A percentile compares a stretch with the other conserved stretches of the same genome.
phyloP scores from a whole-genome alignment of 2,888 invertebrate genomes.

The Ichneumon xanthorius region DNA sequence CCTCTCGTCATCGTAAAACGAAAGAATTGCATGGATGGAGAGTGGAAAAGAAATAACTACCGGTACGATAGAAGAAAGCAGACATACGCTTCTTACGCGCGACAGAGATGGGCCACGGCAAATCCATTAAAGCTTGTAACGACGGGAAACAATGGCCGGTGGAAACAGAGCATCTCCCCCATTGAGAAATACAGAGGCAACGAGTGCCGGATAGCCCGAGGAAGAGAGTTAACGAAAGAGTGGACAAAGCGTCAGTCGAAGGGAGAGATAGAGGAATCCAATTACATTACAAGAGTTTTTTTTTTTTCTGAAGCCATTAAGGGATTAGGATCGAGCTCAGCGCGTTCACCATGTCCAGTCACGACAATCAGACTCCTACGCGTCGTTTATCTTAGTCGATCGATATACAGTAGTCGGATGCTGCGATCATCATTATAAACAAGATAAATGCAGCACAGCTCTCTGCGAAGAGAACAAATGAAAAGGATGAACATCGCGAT shows the following conservation, averaged over 20 bases:
- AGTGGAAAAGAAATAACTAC: conserved; percentile 22
- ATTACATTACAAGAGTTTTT: conserved; percentile 73
- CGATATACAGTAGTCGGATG: conserved; percentile 46
- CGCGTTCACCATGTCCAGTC: conserved; percentile 68
- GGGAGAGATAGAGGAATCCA: conserved; percentile 67
- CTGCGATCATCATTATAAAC: conserved; percentile 52
- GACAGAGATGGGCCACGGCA: conserved; percentile 61
- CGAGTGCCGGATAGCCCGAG: conserved; percentile 19
- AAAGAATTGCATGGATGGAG: conserved; percentile 42
- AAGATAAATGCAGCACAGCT: conserved; percentile 33
- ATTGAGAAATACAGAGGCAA: conserved; percentile 51
- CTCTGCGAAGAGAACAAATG: background rate
- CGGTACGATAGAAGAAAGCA: conserved; percentile 15
- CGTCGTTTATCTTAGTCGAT: conserved; percentile 65
- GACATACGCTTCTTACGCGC: conserved; percentile 27
- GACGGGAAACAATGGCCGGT: conserved; percentile 71
- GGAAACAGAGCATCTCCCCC: conserved; percentile 62
- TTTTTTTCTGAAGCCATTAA: conserved; percentile 66
- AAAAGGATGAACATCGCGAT: background rate
- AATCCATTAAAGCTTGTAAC: conserved; percentile 73
- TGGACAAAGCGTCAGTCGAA: conserved; percentile 23
- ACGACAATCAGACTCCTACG: conserved; percentile 69
- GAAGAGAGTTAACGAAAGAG: conserved; percentile 45
- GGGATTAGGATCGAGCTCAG: conserved; percentile 70
- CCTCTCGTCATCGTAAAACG: conserved; percentile 47